These are phyloP conservation scores for Diglossa cyanea DNA, from an alignment of 2,797 vertebrate species.

Conservation along the genomic window DNA sequence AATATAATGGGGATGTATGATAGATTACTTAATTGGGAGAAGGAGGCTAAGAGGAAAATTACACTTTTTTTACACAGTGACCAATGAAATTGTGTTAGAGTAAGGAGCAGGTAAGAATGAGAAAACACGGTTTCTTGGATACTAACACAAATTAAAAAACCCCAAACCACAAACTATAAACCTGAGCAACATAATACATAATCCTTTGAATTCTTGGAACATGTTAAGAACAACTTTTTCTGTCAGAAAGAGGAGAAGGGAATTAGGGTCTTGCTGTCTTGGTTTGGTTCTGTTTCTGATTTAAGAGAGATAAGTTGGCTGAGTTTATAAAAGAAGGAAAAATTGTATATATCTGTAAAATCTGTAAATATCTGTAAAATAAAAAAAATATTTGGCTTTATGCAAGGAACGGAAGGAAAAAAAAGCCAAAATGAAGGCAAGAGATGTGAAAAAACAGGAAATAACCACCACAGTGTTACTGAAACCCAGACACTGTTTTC, in stretches of 20 bases:
- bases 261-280: not conserved
- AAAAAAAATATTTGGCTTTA: not conserved
- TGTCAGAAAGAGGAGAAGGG: not conserved
- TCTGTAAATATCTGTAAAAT: not conserved
- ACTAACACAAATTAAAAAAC: not conserved
- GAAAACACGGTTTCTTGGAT: not conserved
- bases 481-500: not conserved
- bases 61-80: not conserved
- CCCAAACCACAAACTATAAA: not conserved
- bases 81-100: not conserved
- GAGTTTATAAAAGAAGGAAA: not conserved
- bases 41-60: not conserved
- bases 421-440: not conserved
- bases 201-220: not conserved
- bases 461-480: not conserved
- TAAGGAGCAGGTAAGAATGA: not conserved
- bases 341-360: not conserved
- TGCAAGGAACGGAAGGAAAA: not conserved
- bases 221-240: not conserved
- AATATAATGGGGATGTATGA: not conserved
- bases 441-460: not conserved
- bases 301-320: not conserved
- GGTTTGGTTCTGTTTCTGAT: not conserved
- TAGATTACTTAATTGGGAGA: not conserved
- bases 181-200: not conserved